Base-by-base conservation (phyloP, 2,888 invertebrate genomes). In the Diadegma fenestrale region DNA sequence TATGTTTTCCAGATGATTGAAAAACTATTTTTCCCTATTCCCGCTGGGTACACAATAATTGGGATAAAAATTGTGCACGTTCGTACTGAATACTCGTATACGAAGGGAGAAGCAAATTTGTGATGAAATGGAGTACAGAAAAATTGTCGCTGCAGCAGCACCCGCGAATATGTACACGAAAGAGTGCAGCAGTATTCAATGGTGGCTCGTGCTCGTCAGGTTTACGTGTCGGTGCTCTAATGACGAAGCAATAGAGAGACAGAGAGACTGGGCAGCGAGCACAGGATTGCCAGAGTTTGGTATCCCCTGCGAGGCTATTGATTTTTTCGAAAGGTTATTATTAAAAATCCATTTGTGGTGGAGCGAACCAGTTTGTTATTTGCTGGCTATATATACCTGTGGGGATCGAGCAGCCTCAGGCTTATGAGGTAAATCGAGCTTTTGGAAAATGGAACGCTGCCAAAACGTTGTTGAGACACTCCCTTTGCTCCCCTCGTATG, bases 191-290 rank as follows among this genome's bases (percentile, higher is more conserved):
- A n/a, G n/a, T 54, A 81, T 64, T 68, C 48, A 41, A 10, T 45
- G 63, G 51, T 78, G 66, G 80, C 69, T 73, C 66, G 71, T 43
- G 58, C 51, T 69, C 80, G n/a, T 43, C 73, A 5, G 3, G 83
- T 84, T 86, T 75, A 84, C 84, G 84, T 86, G 82, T 78, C 76
- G 75, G 77, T 82, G 78, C 85, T 77, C 87, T 90, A 90, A 90
- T 90, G 89, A 90, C 88, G 87, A 88, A 87, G 87, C 88, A 87
- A 90, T 89, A 86, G 86, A 88, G 54, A 30, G 75, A 41, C 45
- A 66, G n/a, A 71, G 43, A 63, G 69, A 75, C 2, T 7, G 75
- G 22, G 19, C 54, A 66, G 72, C 64, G 80, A 73, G 75, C 73
- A 72, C 61, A 68, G 43, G 51, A 76, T 54, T 26, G 33, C 30